Conservation (phyloP, 2,797 vertebrate genomes). For the Mus minutoides region DNA sequence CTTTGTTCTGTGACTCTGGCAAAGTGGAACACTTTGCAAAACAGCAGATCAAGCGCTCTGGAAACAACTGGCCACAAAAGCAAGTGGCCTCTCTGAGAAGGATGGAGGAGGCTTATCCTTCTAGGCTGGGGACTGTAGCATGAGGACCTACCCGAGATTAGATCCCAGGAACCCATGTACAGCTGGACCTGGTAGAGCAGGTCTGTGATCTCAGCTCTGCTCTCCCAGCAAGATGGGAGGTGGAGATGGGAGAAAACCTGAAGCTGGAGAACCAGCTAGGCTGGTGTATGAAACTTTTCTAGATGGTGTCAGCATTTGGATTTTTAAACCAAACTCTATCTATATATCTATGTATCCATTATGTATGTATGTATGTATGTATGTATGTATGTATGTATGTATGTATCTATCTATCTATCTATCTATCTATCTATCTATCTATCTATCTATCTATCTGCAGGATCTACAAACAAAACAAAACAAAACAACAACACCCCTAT, state of each 20-base stretch:
- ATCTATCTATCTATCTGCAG: not conserved
- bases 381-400: too few relatives aligned
- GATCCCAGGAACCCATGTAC: not conserved
- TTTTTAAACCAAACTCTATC: slow-evolving; percentile 66
- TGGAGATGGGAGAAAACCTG: too few relatives aligned
- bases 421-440: too few relatives aligned
- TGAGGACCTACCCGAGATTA: not conserved
- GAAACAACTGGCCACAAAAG: not conserved
- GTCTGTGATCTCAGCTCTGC: too few relatives aligned
- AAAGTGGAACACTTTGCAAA: not conserved
- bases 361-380: too few relatives aligned
- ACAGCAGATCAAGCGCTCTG: too few relatives aligned
- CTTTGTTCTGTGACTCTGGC: too few relatives aligned
- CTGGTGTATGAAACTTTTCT: slow-evolving; percentile 84
- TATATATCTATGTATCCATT: too few relatives aligned
- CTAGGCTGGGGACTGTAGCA: too few relatives aligned
- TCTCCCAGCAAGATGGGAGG: too few relatives aligned
- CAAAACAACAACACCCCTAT: not conserved
- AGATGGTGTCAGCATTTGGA: slow-evolving; percentile 89
- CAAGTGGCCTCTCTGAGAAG: not conserved
- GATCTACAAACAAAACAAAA: not conserved
- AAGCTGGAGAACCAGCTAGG: not conserved
- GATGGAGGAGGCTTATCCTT: not conserved
- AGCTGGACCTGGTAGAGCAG: not conserved
- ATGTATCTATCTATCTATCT: too few relatives aligned